phyloP scores from a whole-genome alignment of 2,113 vertebrate genomes.

The Nothoprocta perdicaria region DNA sequence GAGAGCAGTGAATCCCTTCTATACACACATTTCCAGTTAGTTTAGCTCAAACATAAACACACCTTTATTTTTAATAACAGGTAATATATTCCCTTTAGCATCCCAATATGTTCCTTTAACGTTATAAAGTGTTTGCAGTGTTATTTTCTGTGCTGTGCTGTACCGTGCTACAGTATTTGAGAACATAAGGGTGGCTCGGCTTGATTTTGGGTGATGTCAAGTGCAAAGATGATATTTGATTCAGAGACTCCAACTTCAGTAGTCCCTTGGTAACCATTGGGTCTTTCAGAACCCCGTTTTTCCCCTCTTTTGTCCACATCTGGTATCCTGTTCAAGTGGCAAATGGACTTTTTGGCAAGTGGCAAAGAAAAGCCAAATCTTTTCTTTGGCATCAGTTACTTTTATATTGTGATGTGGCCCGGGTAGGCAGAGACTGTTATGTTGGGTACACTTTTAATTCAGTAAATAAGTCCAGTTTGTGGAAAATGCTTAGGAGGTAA shows the following conservation, averaged over 20 bases:
- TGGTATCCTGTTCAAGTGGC: background rate
- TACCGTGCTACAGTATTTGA: background rate
- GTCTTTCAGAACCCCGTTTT: background rate
- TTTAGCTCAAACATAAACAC: background rate
- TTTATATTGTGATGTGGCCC: background rate
- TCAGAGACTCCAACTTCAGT: fast-evolving
- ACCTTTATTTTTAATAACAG: background rate
- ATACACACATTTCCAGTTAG: background rate
- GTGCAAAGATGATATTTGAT: background rate
- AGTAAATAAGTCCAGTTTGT: background rate
- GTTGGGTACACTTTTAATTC: background rate
- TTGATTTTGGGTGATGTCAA: background rate
- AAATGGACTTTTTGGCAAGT: background rate
- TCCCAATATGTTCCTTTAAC: background rate
- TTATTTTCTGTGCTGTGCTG: background rate
- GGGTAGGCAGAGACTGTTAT: background rate
- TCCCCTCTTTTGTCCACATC: background rate
- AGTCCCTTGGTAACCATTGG: background rate
- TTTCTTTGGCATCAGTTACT: background rate
- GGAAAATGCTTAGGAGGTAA: background rate
- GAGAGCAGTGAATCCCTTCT: background rate
- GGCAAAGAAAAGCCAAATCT: background rate
- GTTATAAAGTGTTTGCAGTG: background rate
- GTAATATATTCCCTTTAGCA: background rate
- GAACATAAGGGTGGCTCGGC: background rate